A percentile compares a stretch with the other conserved stretches of the same genome.
Conservation (phyloP, 2,113 vertebrate species). For the Cepphus grylle region DNA sequence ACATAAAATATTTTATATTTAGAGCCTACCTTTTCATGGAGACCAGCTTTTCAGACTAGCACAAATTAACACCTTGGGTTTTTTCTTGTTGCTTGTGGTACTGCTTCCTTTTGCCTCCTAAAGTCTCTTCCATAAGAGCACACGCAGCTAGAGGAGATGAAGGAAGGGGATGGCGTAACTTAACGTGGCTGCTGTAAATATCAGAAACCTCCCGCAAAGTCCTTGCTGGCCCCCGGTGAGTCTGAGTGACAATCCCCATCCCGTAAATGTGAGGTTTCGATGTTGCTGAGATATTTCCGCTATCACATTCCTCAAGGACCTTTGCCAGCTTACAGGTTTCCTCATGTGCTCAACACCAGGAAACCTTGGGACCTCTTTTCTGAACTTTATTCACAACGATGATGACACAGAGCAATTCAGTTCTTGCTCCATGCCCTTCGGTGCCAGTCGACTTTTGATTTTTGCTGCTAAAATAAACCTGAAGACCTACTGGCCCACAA, state of each 20-base stretch:
- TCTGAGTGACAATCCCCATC: background rate
- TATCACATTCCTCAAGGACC: background rate
- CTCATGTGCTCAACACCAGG: background rate
- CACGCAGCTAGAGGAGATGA: background rate
- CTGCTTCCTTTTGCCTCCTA: background rate
- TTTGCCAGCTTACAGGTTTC: background rate
- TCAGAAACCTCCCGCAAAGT: background rate
- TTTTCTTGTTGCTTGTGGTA: background rate
- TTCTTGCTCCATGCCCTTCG: background rate
- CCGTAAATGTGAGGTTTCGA: background rate
- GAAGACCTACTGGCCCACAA: background rate
- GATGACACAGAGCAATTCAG: background rate
- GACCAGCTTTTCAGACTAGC: background rate
- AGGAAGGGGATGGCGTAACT: background rate
- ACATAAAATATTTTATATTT: background rate
- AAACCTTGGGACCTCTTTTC: background rate
- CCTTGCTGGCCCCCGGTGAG: background rate
- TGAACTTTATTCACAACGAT: background rate
- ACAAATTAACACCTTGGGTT: background rate
- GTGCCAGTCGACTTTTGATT: background rate
- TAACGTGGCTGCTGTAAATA: background rate
- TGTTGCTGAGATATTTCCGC: background rate
- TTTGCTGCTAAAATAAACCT: background rate
- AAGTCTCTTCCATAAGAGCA: background rate
- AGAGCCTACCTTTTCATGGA: background rate